These are phyloP conservation scores for Drosophila greeni DNA, from an alignment of 2,888 invertebrate genomes.

Conservation along the genomic window DNA sequence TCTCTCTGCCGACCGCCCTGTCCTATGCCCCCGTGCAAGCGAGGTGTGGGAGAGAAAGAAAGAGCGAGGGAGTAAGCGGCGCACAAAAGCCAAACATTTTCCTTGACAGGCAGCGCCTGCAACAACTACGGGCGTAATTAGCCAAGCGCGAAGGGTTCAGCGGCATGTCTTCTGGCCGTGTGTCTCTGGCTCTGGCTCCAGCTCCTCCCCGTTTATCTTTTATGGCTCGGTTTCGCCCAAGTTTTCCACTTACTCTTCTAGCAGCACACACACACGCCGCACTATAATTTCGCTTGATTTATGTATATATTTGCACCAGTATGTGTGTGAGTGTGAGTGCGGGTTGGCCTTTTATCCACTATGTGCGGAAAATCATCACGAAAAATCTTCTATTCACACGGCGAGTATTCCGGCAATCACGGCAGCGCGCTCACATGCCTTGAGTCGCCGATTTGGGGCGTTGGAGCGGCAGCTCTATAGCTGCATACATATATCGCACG, in stretches of 20 bases:
- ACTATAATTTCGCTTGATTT: slow-evolving; percentile 59
- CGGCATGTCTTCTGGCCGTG: slow-evolving; percentile 35
- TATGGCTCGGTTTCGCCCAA: slow-evolving; percentile 22
- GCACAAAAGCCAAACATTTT: slow-evolving; percentile 39
- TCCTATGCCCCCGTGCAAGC: slow-evolving; percentile 15
- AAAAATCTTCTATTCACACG: slow-evolving; percentile 30
- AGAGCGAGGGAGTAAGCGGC: slow-evolving; percentile 9
- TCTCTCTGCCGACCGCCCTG: slow-evolving; percentile 20
- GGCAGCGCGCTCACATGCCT: slow-evolving; percentile 20
- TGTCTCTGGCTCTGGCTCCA: slow-evolving; percentile 8
- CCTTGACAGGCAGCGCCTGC: slow-evolving; percentile 20
- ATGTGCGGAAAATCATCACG: slow-evolving; percentile 45
- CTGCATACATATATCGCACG: slow-evolving; percentile 10
- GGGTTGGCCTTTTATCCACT: slow-evolving; percentile 29
- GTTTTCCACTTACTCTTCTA: slow-evolving; percentile 34
- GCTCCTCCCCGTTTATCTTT: slow-evolving; percentile 21
- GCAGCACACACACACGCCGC: slow-evolving; percentile 14
- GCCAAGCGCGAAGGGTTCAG: slow-evolving; percentile 69
- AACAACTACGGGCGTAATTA: slow-evolving; percentile 52
- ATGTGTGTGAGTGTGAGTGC: slow-evolving; percentile 41
- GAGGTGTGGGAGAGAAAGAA: slow-evolving; percentile 5
- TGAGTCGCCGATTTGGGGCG: slow-evolving; percentile 24
- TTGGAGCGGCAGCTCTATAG: slow-evolving; percentile 6
- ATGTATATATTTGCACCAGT: slow-evolving; percentile 44
- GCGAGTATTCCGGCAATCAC: slow-evolving; percentile 11